These are phyloP conservation scores for Takifugu bimaculatus DNA, from an alignment of 2,113 vertebrate species.

Conservation along the genomic window DNA sequence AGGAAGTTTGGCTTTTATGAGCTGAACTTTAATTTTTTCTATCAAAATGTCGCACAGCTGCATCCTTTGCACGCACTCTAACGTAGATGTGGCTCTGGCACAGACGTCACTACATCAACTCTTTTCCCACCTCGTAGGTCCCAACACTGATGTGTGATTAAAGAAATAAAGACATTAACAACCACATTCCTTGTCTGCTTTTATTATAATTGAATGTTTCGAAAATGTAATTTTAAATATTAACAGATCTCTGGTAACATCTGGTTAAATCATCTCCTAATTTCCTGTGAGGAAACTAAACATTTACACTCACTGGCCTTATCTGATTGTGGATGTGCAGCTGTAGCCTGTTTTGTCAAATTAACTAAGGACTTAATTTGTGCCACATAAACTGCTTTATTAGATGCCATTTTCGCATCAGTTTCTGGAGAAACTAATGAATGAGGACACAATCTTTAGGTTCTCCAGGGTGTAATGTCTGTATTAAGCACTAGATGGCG, in stretches of 20 bases:
- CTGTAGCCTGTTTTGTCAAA: neutral
- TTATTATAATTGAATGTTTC: neutral
- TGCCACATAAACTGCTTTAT: neutral
- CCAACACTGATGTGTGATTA: neutral
- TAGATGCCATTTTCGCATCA: too few relatives aligned
- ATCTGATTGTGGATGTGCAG: too few relatives aligned
- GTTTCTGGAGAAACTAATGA: too few relatives aligned
- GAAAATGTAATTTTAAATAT: neutral
- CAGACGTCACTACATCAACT: neutral
- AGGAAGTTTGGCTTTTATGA: neutral
- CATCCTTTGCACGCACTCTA: neutral
- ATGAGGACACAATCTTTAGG: neutral
- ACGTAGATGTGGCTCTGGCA: neutral
- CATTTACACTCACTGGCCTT: too few relatives aligned
- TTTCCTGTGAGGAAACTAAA: too few relatives aligned
- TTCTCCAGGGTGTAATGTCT: neutral
- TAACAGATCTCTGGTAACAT: neutral
- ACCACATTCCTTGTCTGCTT: conserved; percentile 1
- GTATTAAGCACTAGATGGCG: conserved; percentile 5
- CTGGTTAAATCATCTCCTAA: neutral
- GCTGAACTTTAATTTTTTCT: too few relatives aligned
- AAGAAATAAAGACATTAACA: conserved; percentile 42
- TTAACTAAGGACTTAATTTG: neutral
- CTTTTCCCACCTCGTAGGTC: conserved; percentile 15
- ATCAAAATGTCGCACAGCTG: neutral